Base-by-base conservation (phyloP, 2,113 vertebrate species). In the Cercocebus atys region DNA sequence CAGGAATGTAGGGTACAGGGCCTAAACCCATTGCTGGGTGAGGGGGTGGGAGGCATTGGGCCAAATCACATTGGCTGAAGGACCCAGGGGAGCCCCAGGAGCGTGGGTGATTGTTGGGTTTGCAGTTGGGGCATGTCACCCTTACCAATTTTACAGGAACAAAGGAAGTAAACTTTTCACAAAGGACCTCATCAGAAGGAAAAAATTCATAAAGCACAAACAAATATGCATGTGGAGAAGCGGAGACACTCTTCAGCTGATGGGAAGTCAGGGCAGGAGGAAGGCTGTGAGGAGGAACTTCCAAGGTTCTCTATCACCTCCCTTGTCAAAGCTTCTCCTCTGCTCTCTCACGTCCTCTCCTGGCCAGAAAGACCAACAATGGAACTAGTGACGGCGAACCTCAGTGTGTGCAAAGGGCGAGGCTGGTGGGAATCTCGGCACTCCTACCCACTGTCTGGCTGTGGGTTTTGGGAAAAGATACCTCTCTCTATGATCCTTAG, bases 21-120 rank as follows among this genome's bases (percentile, higher is more conserved):
- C 40, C 7, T 61, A 83, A 64, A 30, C 52, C 45, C 61, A 45
- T 61, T 32, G n/a, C 38, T 88, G 12, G 18, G 18, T 16, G 8
- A 10, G 40, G 72, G 4, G 47, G 3, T 5, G n/a, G 9, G 20
- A 9, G 50, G 20, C 27, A 59, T 47, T 23, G 68, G 81, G 80
- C 20, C 50, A 73, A 70, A 70, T 43, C 47, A 81, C 38, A 35
- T 0, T 23, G 45, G 40, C 86, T 93, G 94, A 82, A 97, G 97
- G 93, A 97, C 52, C 47, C 89, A 76, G 45, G 87, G 95, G 93
- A 97, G 96, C 78, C 96, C 40, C 18, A 47, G 50, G 35, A 79
- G 25, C 57, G 17, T 82, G 79, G 64, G 55, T 97, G 95, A 98
- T 93, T 96, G 82, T 97, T 76, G 75, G 59, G 68, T 76, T 91